A percentile compares a stretch with the other conserved stretches of the same genome.
Conservation (phyloP, 2,797 vertebrate species). For the Sebastes taczanowskii region DNA sequence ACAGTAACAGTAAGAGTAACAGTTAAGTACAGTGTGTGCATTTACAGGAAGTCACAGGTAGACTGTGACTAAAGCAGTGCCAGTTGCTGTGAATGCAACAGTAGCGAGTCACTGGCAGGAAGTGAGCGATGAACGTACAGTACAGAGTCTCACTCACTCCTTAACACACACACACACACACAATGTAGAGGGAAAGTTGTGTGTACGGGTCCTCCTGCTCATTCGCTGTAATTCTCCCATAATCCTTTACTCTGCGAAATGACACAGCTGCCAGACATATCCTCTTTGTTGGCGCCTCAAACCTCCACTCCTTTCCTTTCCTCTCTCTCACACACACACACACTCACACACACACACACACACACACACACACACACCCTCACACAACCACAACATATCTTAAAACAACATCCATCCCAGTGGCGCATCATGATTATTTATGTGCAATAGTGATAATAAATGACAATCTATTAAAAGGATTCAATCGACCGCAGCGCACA, state of each 20-base stretch:
- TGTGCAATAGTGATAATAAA: conserved; percentile 19
- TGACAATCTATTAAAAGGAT: conserved; percentile 2
- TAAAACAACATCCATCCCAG: conserved; percentile 26
- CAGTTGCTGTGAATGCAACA: conserved; percentile 47
- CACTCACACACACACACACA: background rate
- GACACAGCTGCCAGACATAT: conserved; percentile 77
- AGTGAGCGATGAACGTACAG: conserved; percentile 25
- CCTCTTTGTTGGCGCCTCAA: conserved; percentile 70
- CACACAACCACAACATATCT: conserved; percentile 12
- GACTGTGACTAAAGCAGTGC: conserved; percentile 39
- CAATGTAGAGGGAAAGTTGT: conserved; percentile 29
- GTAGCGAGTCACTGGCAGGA: conserved; percentile 34
- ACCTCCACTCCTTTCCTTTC: conserved; percentile 60
- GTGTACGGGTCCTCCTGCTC: conserved; percentile 38
- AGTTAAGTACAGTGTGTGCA: background rate
- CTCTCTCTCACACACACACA: conserved; percentile 9
- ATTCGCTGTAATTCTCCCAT: conserved; percentile 69
- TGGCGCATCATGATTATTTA: conserved; percentile 6
- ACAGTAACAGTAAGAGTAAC: too few relatives aligned
- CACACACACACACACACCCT: background rate
- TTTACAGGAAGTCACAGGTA: conserved; percentile 34
- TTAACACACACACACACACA: background rate
- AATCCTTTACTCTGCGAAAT: conserved; percentile 75
- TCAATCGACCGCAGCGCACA: background rate
- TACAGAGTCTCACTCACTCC: background rate